phyloP scores from a whole-genome alignment of 2,888 invertebrate genomes.

The Harpagoxenus sublaevis region DNA sequence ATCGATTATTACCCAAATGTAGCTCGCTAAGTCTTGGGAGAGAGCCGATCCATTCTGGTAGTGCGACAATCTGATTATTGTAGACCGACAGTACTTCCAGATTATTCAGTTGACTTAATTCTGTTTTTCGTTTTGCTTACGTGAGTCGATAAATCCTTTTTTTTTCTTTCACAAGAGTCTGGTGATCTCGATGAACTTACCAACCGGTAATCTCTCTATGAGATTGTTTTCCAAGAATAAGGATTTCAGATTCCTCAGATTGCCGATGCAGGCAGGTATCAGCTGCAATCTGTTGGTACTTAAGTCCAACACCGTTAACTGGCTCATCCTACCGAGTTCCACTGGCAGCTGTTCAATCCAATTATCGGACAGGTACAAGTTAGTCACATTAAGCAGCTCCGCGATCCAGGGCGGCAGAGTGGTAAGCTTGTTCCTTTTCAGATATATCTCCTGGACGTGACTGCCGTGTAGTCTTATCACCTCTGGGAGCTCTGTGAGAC shows the following conservation, averaged over 20 bases:
- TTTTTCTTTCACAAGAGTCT: neutral
- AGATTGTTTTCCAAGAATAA: constrained; percentile 79
- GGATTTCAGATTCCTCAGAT: constrained; percentile 75
- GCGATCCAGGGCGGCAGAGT: constrained; percentile 80
- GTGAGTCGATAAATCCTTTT: constrained; percentile 23
- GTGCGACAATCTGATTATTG: constrained; percentile 77
- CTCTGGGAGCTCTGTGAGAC: constrained; percentile 81
- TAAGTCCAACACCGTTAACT: constrained; percentile 80
- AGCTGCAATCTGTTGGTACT: constrained; percentile 77
- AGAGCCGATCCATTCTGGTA: constrained; percentile 83
- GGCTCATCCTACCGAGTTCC: constrained; percentile 76
- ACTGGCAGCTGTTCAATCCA: constrained; percentile 77
- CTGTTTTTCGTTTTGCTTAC: constrained; percentile 65
- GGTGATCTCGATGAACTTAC: constrained; percentile 71
- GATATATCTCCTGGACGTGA: constrained; percentile 84
- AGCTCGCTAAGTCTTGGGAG: constrained; percentile 79
- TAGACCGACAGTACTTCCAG: constrained; percentile 79
- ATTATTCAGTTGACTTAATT: constrained; percentile 76
- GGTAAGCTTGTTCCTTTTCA: constrained; percentile 84
- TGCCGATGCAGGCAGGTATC: constrained; percentile 76
- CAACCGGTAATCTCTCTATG: constrained; percentile 76
- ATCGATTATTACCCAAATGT: constrained; percentile 79
- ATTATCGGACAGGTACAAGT: constrained; percentile 83
- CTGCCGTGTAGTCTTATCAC: constrained; percentile 79
- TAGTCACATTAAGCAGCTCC: constrained; percentile 81